Base-by-base conservation (phyloP, 2,888 invertebrate genomes). In the Halocaridina rubra region DNA sequence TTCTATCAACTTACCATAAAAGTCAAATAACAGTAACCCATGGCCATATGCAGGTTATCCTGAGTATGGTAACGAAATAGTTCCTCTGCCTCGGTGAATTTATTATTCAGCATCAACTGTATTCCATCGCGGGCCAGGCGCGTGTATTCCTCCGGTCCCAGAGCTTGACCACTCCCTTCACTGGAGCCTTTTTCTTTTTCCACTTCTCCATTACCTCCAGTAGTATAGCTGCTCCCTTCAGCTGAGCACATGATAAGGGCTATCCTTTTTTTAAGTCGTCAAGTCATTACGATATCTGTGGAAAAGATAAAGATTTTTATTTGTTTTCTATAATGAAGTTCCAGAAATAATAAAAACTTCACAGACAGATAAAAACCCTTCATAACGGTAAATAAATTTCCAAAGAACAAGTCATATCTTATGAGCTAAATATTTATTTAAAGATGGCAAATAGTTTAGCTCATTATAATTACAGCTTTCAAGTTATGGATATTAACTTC, bases 1-100 rank as follows among this genome's bases (percentile, higher is more conserved):
- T n/a, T n/a, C n/a, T n/a, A n/a, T n/a, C n/a, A n/a, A n/a, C 89
- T 89, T 90, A 92, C 92, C 92, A 92, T 92, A 87, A 92, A 92
- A 7, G 91, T 90, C 24, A 92, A 90, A 87, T 92, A 92, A 86
- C 92, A 92, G 87, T 91, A 90, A 5, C 92, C 92, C 30, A 92
- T 91, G 77, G 92, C 91, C 87, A 92, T 90, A 81, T 92, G 92
- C 85, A 92, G 91, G 86, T 91, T 92, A 78, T 91, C 90, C 24
- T 91, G 90, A 72, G 91, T 90, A 75, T 90, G 90, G 7, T 89
- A 90, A 7, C 80, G 80, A 88, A 92, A 92, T 2, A 92, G 89
- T 71, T 89, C 89, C 86, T 92, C 91, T 2, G 92, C 92, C 88
- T 92, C 92, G 27, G 91, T 91, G 33, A 91, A 90, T 85, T 91